A percentile compares a stretch with the other conserved stretches of the same genome.
These are phyloP conservation scores for Hypomesus transpacificus DNA, from an alignment of 2,113 vertebrate species.

Conservation along the genomic window DNA sequence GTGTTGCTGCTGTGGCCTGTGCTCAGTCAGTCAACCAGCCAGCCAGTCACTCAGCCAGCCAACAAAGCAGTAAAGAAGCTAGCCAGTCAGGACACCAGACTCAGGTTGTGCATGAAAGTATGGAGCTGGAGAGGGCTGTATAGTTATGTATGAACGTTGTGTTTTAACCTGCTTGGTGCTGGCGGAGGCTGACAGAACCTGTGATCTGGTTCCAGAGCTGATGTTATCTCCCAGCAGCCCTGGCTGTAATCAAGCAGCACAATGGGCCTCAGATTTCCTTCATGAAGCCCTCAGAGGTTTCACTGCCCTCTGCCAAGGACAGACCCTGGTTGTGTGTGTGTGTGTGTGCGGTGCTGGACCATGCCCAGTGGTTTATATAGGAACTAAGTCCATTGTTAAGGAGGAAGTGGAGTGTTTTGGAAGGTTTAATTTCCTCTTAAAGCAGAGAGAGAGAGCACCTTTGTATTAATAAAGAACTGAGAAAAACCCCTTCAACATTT, in stretches of 20 bases:
- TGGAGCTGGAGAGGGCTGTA: too few species aligned
- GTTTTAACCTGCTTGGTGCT: too few species aligned
- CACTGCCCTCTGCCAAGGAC: not conserved
- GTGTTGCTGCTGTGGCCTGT: too few species aligned
- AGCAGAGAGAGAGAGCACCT: not conserved
- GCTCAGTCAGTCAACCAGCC: too few species aligned
- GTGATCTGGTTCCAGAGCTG: not conserved
- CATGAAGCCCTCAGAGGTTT: not conserved
- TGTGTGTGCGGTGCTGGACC: not conserved
- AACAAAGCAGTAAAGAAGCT: too few species aligned
- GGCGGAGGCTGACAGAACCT: not conserved
- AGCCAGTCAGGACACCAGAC: too few species aligned
- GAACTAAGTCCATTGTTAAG: not conserved
- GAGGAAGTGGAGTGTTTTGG: constrained; percentile 6
- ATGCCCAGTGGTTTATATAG: constrained; percentile 8
- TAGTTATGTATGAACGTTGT: too few species aligned
- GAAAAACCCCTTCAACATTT: too few species aligned
- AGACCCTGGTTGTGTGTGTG: not conserved
- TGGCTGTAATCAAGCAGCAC: constrained; percentile 3
- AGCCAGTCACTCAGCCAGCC: too few species aligned
- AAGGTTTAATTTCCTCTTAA: not conserved
- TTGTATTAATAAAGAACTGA: too few species aligned
- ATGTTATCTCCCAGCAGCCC: not conserved
- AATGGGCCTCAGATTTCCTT: constrained; percentile 3
- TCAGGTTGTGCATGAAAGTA: too few species aligned